Percentiles rank a stretch among this genome's conserved stretches.
These are phyloP conservation scores for Pollenia labialis DNA, from an alignment of 2,888 invertebrate species.

Conservation along the genomic window DNA sequence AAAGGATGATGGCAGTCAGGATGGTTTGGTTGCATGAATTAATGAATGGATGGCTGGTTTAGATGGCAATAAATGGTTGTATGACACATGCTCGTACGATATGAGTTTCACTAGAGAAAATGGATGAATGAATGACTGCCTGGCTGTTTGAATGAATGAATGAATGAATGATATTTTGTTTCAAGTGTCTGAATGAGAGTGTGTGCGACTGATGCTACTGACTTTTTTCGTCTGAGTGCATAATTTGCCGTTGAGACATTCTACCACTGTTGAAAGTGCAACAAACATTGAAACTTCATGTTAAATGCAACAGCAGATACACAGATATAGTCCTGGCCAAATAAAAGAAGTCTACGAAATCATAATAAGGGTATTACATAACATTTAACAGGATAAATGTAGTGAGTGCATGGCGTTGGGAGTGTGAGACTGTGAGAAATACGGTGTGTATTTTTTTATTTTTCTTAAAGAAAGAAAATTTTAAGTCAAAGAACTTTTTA, in stretches of 20 bases:
- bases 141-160: conserved; percentile 6
- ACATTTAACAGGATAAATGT: conserved; percentile 29
- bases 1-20: conserved; percentile 38
- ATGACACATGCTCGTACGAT: conserved; percentile 46
- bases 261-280: conserved; percentile 30
- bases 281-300: conserved; percentile 35
- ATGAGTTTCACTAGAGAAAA: conserved; percentile 44
- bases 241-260: conserved; percentile 74
- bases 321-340: neutral
- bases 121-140: conserved; percentile 44
- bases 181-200: conserved; percentile 36
- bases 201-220: conserved; percentile 76
- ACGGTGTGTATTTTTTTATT: neutral
- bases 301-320: conserved; percentile 15
- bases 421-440: neutral
- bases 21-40: conserved; percentile 38
- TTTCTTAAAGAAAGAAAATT: conserved; percentile 21
- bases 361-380: conserved; percentile 47
- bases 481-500: conserved; percentile 47
- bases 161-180: conserved; percentile 40
- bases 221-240: conserved; percentile 77
- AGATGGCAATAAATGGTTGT: conserved; percentile 50
- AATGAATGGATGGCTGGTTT: conserved; percentile 40
- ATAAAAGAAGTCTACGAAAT: conserved; percentile 12
- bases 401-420: neutral